These are phyloP conservation scores for Plestiodon gilberti DNA, from an alignment of 2,113 vertebrate genomes.

Conservation along the genomic window DNA sequence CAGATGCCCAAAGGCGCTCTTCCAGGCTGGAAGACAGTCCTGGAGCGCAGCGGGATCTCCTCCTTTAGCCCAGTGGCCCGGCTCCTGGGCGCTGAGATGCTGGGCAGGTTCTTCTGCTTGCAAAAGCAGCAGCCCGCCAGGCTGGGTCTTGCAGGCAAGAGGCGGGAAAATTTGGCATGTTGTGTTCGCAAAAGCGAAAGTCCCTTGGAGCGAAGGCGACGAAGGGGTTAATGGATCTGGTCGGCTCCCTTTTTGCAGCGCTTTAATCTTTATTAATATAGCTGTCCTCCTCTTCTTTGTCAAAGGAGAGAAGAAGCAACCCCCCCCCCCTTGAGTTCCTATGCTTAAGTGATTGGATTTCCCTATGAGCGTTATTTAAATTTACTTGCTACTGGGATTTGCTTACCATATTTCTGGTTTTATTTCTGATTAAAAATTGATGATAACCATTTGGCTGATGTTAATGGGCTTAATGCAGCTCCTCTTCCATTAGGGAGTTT, in stretches of 20 bases:
- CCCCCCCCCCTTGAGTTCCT: conserved; percentile 17
- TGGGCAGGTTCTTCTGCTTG: not conserved
- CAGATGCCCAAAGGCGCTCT: too few relatives aligned
- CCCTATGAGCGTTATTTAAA: conserved; percentile 67
- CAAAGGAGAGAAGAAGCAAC: conserved; percentile 5
- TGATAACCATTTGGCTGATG: conserved; percentile 65
- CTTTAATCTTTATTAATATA: conserved; percentile 48
- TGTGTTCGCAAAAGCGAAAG: not conserved
- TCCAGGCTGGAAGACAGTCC: not conserved
- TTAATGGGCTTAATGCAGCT: conserved; percentile 51
- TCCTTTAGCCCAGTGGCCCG: not conserved
- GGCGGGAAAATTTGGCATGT: conserved; percentile 24
- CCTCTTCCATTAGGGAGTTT: conserved; percentile 22
- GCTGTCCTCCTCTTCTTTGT: conserved; percentile 22
- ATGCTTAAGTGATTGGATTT: conserved; percentile 64
- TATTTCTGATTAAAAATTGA: conserved; percentile 76
- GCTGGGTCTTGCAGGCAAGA: not conserved
- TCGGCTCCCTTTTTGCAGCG: not conserved
- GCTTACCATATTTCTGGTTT: conserved; percentile 52
- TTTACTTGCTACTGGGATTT: conserved; percentile 56
- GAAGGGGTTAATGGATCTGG: conserved; percentile 47
- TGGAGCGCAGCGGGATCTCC: not conserved
- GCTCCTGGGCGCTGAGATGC: not conserved
- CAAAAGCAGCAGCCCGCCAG: not conserved
- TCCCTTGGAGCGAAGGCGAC: not conserved